Percentiles rank a stretch among this genome's conserved stretches.
Conservation (phyloP, 1,140 invertebrate genomes). For the Drosophila kanapiae region DNA sequence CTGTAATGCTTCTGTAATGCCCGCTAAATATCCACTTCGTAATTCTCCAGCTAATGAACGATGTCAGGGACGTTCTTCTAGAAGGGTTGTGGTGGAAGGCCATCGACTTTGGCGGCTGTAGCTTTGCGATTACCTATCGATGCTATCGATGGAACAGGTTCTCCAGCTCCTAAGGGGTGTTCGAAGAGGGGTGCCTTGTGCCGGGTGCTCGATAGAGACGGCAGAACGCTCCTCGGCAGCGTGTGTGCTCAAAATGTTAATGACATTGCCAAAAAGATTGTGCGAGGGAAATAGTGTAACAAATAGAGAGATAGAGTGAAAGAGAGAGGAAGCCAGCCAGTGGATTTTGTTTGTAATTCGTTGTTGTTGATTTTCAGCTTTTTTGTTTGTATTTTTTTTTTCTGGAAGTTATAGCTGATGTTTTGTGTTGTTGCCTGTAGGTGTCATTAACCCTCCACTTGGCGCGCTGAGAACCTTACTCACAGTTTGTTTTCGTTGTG, state of each 20-base stretch:
- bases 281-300: slow-evolving; percentile 8
- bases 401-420: slow-evolving; percentile 21
- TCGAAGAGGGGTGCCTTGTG: neutral
- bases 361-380: slow-evolving; percentile 38
- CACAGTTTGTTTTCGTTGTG: slow-evolving; percentile 52
- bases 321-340: neutral
- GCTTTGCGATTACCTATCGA: slow-evolving; percentile 8
- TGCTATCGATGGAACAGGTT: slow-evolving; percentile 23
- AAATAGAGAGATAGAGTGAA: slow-evolving; percentile 7
- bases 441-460: slow-evolving; percentile 75
- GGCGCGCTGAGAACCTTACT: slow-evolving; percentile 67
- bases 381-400: slow-evolving; percentile 12
- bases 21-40: neutral
- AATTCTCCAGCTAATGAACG: neutral
- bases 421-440: slow-evolving; percentile 34
- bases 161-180: neutral
- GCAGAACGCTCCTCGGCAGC: slow-evolving; percentile 31
- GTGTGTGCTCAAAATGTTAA: slow-evolving; percentile 52
- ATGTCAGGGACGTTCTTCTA: slow-evolving; percentile 8
- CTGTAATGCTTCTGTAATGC: neutral
- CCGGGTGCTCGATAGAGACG: slow-evolving; percentile 11
- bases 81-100: slow-evolving; percentile 11
- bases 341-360: slow-evolving; percentile 42
- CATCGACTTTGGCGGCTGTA: slow-evolving; percentile 8
- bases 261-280: slow-evolving; percentile 33